These are phyloP conservation scores for Troglohyphantes excavatus DNA, from an alignment of 2,888 invertebrate genomes.

Conservation along the genomic window DNA sequence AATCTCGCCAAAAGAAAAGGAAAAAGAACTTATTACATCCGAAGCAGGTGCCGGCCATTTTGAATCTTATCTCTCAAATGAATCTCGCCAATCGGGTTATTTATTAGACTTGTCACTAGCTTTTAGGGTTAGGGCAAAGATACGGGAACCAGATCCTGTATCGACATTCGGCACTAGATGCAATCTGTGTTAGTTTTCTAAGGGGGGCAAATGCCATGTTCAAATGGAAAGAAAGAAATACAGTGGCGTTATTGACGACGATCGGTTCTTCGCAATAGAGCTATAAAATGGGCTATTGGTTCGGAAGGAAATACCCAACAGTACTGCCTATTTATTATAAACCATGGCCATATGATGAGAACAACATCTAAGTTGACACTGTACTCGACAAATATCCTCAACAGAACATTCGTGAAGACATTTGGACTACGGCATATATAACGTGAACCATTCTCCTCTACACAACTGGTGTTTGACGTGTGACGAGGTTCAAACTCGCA, in stretches of 20 bases:
- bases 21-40: constrained; percentile 58
- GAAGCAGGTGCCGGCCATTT: constrained; percentile 59
- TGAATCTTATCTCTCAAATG: constrained; percentile 51
- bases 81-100: constrained; percentile 65
- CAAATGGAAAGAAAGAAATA: constrained; percentile 15
- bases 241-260: constrained; percentile 46
- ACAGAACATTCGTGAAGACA: no score
- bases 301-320: no score
- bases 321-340: no score
- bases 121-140: constrained; percentile 58
- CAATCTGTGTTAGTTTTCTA: constrained; percentile 48
- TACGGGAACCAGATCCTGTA: constrained; percentile 54
- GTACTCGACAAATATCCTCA: no score
- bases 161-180: constrained; percentile 54
- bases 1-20: neutral
- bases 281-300: no score
- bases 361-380: no score
- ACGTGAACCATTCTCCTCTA: no score
- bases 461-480: no score
- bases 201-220: constrained; percentile 35
- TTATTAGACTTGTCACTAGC: constrained; percentile 69
- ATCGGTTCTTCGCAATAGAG: no score
- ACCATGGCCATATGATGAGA: no score
- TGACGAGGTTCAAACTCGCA: no score
- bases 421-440: no score